Evolutionary conservation across 92 coral and sea anemone species (phyloP).

Genomic region (Palythoa caribaeorum): DNA sequence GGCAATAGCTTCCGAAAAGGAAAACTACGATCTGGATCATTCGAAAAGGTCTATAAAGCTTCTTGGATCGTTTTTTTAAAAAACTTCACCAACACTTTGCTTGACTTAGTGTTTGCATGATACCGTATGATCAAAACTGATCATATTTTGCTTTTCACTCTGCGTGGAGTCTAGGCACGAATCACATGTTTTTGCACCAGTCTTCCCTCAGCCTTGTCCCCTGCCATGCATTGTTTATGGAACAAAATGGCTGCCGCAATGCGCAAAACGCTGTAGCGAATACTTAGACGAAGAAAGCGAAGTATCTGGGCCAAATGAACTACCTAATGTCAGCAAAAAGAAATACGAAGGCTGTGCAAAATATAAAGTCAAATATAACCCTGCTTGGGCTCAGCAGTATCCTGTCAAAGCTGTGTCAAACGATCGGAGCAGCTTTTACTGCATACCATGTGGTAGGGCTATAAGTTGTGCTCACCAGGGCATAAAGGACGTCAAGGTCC

Average conservation of each 20-base stretch:
- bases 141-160: neutral
- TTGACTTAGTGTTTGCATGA: neutral
- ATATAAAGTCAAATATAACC: constrained; percentile 49
- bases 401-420: constrained; percentile 55
- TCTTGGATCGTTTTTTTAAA: neutral
- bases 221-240: neutral
- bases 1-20: too few species aligned
- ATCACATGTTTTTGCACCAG: neutral
- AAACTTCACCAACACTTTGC: neutral
- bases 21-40: too few species aligned
- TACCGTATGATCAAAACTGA: too few species aligned
- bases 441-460: constrained; percentile 60
- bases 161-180: neutral
- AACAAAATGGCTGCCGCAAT: neutral
- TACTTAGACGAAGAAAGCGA: neutral
- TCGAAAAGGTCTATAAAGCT: neutral
- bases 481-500: constrained; percentile 42
- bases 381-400: constrained; percentile 52
- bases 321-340: neutral
- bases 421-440: constrained; percentile 41
- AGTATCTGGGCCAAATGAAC: neutral
- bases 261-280: neutral
- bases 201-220: neutral
- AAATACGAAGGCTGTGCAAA: neutral
- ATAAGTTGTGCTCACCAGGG: constrained; percentile 62